These are phyloP conservation scores for Tragelaphus buxtoni DNA, from an alignment of 2,113 vertebrate species.

Conservation along the genomic window DNA sequence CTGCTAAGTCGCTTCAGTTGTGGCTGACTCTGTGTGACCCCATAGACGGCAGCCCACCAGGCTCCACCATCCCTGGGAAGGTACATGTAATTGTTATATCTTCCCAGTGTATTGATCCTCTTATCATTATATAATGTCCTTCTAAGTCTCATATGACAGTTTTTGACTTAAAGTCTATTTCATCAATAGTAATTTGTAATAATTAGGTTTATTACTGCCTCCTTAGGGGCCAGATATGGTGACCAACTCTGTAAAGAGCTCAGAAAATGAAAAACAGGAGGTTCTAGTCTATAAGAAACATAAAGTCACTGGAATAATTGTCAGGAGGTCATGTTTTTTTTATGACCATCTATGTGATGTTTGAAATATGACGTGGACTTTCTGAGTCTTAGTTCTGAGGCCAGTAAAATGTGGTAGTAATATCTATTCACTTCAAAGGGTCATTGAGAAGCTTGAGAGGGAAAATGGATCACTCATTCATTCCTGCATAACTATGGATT, in stretches of 20 bases:
- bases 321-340: not conserved
- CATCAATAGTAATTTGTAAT: not conserved
- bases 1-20: too few species aligned
- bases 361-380: not conserved
- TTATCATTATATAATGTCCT: not conserved
- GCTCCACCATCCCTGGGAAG: too few species aligned
- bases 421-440: not conserved
- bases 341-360: not conserved
- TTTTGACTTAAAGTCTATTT: not conserved
- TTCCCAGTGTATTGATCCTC: not conserved
- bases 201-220: not conserved
- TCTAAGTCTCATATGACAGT: not conserved
- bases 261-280: not conserved
- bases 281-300: not conserved
- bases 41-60: too few species aligned
- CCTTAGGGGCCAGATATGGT: not conserved
- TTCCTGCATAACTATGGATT: not conserved
- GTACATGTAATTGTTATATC: not conserved
- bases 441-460: not conserved
- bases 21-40: too few species aligned
- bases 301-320: not conserved
- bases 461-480: not conserved
- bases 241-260: not conserved
- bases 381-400: not conserved
- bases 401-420: not conserved